These are phyloP conservation scores for Erynnis tages DNA, from an alignment of 2,888 invertebrate species.

Conservation along the genomic window DNA sequence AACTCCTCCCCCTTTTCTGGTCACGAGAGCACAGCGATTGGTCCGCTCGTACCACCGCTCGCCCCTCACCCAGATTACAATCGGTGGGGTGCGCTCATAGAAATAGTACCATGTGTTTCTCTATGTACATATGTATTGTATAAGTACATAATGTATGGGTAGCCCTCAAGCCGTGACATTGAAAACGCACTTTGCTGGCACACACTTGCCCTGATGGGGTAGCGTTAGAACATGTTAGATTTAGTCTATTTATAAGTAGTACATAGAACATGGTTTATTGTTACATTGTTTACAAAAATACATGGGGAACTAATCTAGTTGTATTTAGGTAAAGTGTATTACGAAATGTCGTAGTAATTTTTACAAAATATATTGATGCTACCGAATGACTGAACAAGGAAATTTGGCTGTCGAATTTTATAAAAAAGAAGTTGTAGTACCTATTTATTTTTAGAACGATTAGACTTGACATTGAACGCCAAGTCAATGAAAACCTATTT, in stretches of 20 bases:
- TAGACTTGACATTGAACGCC: no score
- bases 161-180: conserved; percentile 72
- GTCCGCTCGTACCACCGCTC: conserved; percentile 72
- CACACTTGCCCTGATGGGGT: conserved; percentile 12
- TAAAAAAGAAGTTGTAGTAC: no score
- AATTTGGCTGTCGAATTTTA: no score
- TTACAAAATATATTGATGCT: no score
- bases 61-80: conserved; percentile 80
- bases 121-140: conserved; percentile 61
- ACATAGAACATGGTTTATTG: neutral
- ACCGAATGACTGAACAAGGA: no score
- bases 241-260: conserved; percentile 1
- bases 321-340: no score
- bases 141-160: conserved; percentile 59
- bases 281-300: neutral
- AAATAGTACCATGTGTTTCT: conserved; percentile 74
- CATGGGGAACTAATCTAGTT: no score
- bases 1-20: conserved; percentile 81
- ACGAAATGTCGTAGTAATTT: no score
- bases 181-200: conserved; percentile 48
- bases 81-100: conserved; percentile 81
- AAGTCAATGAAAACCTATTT: no score
- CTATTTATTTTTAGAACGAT: no score
- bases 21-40: conserved; percentile 79
- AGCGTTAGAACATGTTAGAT: conserved; percentile 6